phyloP scores from a whole-genome alignment of 2,113 vertebrate species.

The Lepisosteus oculatus region DNA sequence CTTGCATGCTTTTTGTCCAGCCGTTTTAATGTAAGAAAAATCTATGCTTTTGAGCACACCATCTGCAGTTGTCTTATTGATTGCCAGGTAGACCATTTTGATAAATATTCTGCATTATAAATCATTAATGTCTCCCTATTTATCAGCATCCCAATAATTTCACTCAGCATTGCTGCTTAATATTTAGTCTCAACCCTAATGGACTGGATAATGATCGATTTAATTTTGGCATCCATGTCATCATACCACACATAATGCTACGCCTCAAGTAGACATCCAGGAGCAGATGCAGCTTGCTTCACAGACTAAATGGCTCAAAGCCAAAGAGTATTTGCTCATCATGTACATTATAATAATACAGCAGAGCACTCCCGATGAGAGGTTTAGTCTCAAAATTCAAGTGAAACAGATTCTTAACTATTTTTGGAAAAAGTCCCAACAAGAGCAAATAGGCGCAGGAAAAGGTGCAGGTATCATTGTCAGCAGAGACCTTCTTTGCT shows the following conservation, averaged over 20 bases:
- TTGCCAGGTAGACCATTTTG: not conserved
- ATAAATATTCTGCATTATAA: not conserved
- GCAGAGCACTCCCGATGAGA: too few species aligned
- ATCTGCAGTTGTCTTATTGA: not conserved
- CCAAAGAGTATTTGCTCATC: not conserved
- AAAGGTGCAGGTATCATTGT: not conserved
- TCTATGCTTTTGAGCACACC: too few species aligned
- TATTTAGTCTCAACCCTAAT: constrained; percentile 14
- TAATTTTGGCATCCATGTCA: constrained; percentile 6
- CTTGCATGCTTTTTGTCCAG: too few species aligned
- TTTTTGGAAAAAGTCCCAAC: not conserved
- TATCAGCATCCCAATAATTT: not conserved
- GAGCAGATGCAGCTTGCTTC: not conserved
- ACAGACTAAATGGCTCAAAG: not conserved
- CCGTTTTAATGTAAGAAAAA: too few species aligned
- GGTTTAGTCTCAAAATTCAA: not conserved
- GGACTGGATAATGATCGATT: constrained; percentile 13
- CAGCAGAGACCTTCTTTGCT: not conserved
- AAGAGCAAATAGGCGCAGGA: not conserved
- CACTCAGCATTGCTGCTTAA: not conserved
- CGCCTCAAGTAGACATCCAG: not conserved
- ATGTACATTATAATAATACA: too few species aligned
- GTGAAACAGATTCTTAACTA: not conserved
- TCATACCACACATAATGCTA: not conserved
- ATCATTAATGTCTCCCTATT: constrained; percentile 2